Evolutionary conservation across 2,888 invertebrate species (phyloP), one percentile per base, ranked within the genome.

Genomic region (Penaeus monodon): DNA sequence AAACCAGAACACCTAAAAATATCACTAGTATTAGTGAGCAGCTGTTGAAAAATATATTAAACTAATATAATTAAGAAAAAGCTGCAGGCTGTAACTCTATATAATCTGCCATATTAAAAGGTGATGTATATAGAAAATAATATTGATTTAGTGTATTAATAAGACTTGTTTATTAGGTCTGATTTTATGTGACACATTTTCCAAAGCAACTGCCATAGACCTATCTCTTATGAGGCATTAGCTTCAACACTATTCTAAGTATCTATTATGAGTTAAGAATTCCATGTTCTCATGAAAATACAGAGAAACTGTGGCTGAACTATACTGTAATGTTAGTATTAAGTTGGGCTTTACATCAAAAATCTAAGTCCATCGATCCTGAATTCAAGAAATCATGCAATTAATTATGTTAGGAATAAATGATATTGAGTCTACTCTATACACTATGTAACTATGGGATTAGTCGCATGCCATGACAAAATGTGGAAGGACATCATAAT

Each of bases 371-470:
- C 73, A 38, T 73, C 29, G 38, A 27, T 73, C 27, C 29, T n/a
- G 73, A 73, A 73, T 73, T 8, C 73, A 73, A 29, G 8, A 73
- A 73, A 73, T 73, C 73, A 73, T 73, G 73, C 73, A 73, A 33
- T 73, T 29, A 73, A 73, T 33, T 73, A 73, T 38, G 38, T 73
- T 29, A 33, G 38, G 73, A 73, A 17, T 73, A 73, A 73, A 73
- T 73, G 73, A 73, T 73, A 73, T 2, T 73, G 38, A 73, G 27
- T 33, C 73, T 73, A 73, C 38, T 38, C 27, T 73, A 73, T 17
- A 7, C 73, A 73, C 73, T 73, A 73, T 57, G 57, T 57, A 57
- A 33, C 73, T 73, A 73, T 22, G 8, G 38, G 17, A 73, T 27
- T 73, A 73, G 73, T 29, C 27, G 73, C 73, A 73, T 73, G 73